Conservation (phyloP, 2,113 vertebrate species). For the Gasterosteus nipponicus region DNA sequence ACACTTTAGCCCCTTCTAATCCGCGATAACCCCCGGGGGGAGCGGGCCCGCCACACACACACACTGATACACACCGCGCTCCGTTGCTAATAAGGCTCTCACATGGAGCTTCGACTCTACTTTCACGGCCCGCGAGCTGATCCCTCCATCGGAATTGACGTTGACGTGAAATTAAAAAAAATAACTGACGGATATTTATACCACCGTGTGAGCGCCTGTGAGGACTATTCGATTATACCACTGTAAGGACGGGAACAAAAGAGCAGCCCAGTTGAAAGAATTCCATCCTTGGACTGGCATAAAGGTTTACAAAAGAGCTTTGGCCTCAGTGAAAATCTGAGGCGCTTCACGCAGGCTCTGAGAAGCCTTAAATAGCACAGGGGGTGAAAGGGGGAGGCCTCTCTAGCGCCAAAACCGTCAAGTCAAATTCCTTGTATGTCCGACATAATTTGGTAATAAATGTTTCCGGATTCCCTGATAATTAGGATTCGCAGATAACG, state of each 20-base stretch:
- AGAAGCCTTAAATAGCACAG: slow-evolving; percentile 8
- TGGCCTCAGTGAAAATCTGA: not conserved
- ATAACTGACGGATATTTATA: slow-evolving; percentile 27
- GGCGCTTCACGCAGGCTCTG: not conserved
- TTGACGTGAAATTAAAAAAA: slow-evolving; percentile 20
- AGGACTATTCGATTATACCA: not conserved
- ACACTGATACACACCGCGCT: not conserved
- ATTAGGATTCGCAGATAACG: slow-evolving; percentile 10
- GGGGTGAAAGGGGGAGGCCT: no score
- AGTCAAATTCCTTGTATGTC: no score
- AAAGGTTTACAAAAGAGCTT: slow-evolving; percentile 4
- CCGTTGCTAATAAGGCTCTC: slow-evolving; percentile 20
- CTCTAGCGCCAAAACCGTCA: no score
- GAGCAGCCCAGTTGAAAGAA: not conserved
- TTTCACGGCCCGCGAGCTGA: slow-evolving; percentile 36
- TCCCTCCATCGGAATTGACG: slow-evolving; percentile 33
- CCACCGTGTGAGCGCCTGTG: slow-evolving; percentile 17
- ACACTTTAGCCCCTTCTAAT: slow-evolving; percentile 64
- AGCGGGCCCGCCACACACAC: not conserved
- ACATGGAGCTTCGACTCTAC: slow-evolving; percentile 42
- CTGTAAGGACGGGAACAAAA: slow-evolving; percentile 12
- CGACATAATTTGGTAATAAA: no score
- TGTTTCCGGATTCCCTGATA: not conserved
- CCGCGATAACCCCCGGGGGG: slow-evolving; percentile 36
- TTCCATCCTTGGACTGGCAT: slow-evolving; percentile 5